These are phyloP conservation scores for Clistopyga incitator DNA, from an alignment of 2,888 invertebrate species.

Conservation along the genomic window DNA sequence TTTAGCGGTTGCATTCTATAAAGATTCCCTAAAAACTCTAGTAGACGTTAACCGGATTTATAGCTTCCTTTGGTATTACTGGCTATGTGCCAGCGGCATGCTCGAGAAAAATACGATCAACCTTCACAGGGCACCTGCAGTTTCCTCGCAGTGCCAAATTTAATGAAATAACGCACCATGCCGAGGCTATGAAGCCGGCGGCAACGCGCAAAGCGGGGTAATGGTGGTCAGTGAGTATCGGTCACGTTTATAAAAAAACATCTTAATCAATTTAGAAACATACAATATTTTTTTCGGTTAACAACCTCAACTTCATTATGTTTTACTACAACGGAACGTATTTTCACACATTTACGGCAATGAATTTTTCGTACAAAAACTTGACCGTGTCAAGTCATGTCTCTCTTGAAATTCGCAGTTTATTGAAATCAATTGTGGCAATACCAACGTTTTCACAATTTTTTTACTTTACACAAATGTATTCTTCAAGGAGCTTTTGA, in stretches of 20 bases:
- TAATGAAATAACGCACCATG: slow-evolving; percentile 55
- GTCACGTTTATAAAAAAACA: not conserved
- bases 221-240: not conserved
- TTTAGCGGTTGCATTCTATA: slow-evolving; percentile 26
- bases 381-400: not conserved
- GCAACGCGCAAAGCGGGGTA: not conserved
- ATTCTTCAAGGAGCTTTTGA: not conserved
- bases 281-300: not conserved
- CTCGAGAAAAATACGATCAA: slow-evolving; percentile 67
- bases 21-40: slow-evolving; percentile 53
- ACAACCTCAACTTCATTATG: not conserved
- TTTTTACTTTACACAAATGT: not conserved
- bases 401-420: not conserved
- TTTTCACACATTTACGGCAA: not conserved
- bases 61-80: slow-evolving; percentile 71
- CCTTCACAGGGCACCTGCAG: slow-evolving; percentile 63
- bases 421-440: not conserved
- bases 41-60: slow-evolving; percentile 69
- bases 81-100: slow-evolving; percentile 67
- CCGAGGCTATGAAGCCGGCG: slow-evolving; percentile 4
- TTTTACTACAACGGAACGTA: not conserved
- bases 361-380: not conserved
- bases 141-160: slow-evolving; percentile 59
- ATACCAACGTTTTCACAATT: not conserved
- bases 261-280: not conserved